Percentiles rank a stretch among this genome's conserved stretches.
Evolutionary conservation across 2,888 invertebrate genomes (phyloP).

Genomic region (Phyto melanocephala): DNA sequence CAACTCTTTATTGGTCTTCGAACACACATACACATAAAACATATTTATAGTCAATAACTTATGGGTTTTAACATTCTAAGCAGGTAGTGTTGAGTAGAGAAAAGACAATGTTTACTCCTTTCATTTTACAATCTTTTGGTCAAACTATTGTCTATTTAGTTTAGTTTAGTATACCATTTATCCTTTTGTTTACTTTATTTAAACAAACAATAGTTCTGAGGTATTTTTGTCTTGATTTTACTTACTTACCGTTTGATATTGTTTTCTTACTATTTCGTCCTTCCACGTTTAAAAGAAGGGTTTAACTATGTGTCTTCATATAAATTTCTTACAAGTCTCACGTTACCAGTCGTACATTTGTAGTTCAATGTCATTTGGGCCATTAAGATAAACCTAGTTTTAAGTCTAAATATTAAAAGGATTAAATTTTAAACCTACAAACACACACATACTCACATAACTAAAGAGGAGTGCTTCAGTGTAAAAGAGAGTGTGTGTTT

Average conservation of each 20-base stretch:
- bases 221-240: conserved; percentile 54
- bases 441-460: neutral
- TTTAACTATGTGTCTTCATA: conserved; percentile 28
- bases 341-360: neutral
- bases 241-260: conserved; percentile 52
- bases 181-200: conserved; percentile 39
- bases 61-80: conserved; percentile 5
- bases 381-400: conserved; percentile 59
- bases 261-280: neutral
- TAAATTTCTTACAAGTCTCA: neutral
- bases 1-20: conserved; percentile 32
- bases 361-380: conserved; percentile 63
- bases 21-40: neutral
- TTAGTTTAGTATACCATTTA: conserved; percentile 49
- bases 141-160: conserved; percentile 1
- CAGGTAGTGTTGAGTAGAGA: neutral
- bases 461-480: neutral
- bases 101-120: conserved; percentile 44
- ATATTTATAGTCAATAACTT: neutral
- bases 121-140: conserved; percentile 38
- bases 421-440: neutral
- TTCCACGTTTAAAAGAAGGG: conserved; percentile 14
- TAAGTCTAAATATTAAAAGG: conserved; percentile 46
- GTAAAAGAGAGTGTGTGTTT: conserved; percentile 1
- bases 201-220: conserved; percentile 55